A percentile compares a stretch with the other conserved stretches of the same genome.
These are phyloP conservation scores for Rhopalosiphum maidis DNA, from an alignment of 1,140 invertebrate species.

Conservation along the genomic window DNA sequence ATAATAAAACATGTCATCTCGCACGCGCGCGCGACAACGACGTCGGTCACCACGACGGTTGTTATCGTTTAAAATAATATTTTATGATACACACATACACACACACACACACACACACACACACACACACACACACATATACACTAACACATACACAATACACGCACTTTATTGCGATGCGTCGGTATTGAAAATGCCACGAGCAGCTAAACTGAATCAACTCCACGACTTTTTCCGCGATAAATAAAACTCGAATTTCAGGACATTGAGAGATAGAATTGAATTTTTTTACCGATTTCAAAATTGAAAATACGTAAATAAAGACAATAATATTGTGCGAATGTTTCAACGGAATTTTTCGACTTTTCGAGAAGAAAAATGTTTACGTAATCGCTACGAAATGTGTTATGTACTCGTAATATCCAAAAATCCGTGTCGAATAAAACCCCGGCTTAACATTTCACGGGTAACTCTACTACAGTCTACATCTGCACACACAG, in stretches of 20 bases:
- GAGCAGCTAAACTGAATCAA: not conserved
- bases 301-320: not conserved
- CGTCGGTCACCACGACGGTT: not conserved
- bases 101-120: not conserved
- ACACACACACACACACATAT: not conserved
- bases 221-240: not conserved
- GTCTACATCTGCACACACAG: too few species aligned
- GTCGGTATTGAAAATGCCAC: not conserved
- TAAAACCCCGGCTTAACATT: not conserved
- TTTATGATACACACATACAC: not conserved
- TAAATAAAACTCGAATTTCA: not conserved
- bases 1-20: not conserved
- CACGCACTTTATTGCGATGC: not conserved
- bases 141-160: not conserved
- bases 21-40: not conserved
- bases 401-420: not conserved
- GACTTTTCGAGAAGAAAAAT: not conserved
- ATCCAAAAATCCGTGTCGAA: not conserved
- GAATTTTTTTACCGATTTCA: not conserved
- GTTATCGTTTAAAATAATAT: not conserved
- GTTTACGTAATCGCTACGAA: not conserved
- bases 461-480: not conserved
- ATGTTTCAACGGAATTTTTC: not conserved
- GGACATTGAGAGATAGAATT: not conserved
- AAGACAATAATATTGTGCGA: not conserved